phyloP scores from a whole-genome alignment of 92 coral and sea anemone species.

The Chrysogorgia sp. region DNA sequence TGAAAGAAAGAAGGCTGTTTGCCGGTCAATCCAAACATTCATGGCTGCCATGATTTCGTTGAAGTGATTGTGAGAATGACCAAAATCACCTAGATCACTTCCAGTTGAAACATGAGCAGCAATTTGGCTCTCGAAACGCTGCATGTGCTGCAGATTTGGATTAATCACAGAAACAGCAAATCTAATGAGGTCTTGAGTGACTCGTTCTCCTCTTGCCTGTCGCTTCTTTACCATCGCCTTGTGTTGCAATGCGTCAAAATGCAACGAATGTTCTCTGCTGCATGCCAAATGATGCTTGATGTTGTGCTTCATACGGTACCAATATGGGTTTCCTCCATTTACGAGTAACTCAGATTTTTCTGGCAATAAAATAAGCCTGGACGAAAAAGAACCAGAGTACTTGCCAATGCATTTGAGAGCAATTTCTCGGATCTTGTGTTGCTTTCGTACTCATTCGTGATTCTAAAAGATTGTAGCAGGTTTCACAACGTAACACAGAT shows the following conservation, averaged over 20 bases:
- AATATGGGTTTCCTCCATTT: not conserved
- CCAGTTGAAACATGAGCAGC: conserved; percentile 32
- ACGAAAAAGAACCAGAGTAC: conserved; percentile 20
- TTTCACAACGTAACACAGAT: conserved; percentile 9
- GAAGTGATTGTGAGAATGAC: conserved; percentile 42
- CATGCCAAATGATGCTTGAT: conserved; percentile 10
- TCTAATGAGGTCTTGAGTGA: conserved; percentile 2
- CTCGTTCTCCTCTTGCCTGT: not conserved
- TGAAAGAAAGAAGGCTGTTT: not conserved
- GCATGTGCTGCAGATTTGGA: conserved; percentile 25
- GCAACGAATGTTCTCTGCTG: conserved; percentile 1
- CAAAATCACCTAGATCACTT: conserved; percentile 43
- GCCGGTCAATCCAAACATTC: conserved; percentile 35
- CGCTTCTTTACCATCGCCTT: not conserved
- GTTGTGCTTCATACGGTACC: conserved; percentile 5
- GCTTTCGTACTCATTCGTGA: not conserved
- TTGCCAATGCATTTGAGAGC: conserved; percentile 9
- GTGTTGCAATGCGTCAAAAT: conserved; percentile 22
- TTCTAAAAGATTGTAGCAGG: conserved; percentile 7
- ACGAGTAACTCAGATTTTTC: conserved; percentile 15
- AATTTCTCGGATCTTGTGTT: not conserved
- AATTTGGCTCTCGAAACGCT: conserved; percentile 10
- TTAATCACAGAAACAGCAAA: conserved; percentile 5
- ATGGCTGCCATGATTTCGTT: conserved; percentile 38
- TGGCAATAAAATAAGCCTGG: not conserved